A percentile compares a stretch with the other conserved stretches of the same genome.
Evolutionary conservation across 2,888 invertebrate species (phyloP).

Genomic region (Lepidocyrtinus sp.): DNA sequence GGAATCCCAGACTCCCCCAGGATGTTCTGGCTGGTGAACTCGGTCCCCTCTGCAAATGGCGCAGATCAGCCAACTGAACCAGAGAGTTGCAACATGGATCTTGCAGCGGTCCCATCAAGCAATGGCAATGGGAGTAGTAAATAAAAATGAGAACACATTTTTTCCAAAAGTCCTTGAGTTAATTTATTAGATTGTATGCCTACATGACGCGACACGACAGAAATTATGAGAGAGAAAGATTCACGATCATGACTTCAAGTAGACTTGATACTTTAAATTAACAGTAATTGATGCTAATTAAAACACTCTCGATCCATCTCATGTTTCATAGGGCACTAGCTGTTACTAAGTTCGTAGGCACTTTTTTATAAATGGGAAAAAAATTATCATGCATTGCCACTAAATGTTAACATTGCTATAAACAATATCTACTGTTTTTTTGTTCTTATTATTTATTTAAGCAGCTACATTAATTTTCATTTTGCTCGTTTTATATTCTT

Average conservation of each 20-base stretch:
- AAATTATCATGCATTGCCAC: too few species aligned
- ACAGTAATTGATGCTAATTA: constrained; percentile 53
- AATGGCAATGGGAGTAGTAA: constrained; percentile 56
- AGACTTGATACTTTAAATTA: constrained; percentile 51
- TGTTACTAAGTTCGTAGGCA: too few species aligned
- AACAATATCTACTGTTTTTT: too few species aligned
- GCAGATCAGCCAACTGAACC: constrained; percentile 24
- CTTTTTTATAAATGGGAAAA: too few species aligned
- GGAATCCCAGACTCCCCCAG: constrained; percentile 45
- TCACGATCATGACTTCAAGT: constrained; percentile 44
- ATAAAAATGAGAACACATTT: constrained; percentile 31
- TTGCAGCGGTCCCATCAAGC: constrained; percentile 40
- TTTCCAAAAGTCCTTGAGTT: constrained; percentile 56
- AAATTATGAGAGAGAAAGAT: constrained; percentile 7
- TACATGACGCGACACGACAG: not conserved
- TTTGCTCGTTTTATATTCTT: too few species aligned
- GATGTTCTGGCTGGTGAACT: constrained; percentile 58
- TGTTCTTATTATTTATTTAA: too few species aligned
- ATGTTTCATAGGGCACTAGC: constrained; percentile 40
- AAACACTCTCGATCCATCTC: too few species aligned
- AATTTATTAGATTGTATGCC: constrained; percentile 47
- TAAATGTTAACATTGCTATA: too few species aligned
- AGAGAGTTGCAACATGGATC: constrained; percentile 48
- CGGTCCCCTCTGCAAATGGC: constrained; percentile 4
- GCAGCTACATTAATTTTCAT: too few species aligned